phyloP scores from a whole-genome alignment of 2,113 vertebrate species.

The Cichladusa arquata region DNA sequence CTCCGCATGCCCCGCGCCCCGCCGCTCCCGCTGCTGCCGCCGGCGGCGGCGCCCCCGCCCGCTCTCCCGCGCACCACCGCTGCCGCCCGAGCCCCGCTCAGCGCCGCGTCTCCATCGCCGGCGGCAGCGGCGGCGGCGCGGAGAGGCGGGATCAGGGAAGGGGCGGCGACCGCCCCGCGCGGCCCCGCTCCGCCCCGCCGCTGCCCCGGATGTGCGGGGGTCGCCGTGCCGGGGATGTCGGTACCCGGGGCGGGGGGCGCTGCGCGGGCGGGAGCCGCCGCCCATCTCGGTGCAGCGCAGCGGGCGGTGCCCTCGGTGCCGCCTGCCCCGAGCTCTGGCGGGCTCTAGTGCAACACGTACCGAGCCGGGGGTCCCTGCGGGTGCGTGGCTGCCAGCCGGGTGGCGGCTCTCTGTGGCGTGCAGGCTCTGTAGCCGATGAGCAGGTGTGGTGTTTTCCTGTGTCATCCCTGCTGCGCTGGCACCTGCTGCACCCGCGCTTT shows the following conservation, averaged over 20 bases:
- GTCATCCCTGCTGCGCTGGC: background rate
- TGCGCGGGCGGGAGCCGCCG: background rate
- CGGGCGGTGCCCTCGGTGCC: no score
- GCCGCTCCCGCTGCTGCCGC: background rate
- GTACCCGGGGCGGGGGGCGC: no score
- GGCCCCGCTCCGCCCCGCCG: background rate
- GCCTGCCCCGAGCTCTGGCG: background rate
- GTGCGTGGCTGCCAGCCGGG: background rate
- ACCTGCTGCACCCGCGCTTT: background rate
- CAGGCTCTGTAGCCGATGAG: fast-evolving
- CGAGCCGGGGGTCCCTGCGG: background rate
- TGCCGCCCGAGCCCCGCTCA: no score
- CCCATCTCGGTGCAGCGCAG: background rate
- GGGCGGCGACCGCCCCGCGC: background rate
- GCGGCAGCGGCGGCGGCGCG: no score
- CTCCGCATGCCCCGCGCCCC: background rate
- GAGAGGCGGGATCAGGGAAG: background rate
- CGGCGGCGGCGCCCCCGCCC: no score
- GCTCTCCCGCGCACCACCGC: no score
- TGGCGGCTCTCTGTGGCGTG: fast-evolving
- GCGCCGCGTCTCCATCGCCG: no score
- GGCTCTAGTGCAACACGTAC: background rate
- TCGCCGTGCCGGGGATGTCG: background rate
- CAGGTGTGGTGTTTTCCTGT: background rate
- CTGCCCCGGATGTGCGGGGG: conserved; percentile 31